Evolutionary conservation across 2,888 invertebrate species (phyloP), one percentile per base, ranked within the genome.

Genomic region (Andrena praecox): DNA sequence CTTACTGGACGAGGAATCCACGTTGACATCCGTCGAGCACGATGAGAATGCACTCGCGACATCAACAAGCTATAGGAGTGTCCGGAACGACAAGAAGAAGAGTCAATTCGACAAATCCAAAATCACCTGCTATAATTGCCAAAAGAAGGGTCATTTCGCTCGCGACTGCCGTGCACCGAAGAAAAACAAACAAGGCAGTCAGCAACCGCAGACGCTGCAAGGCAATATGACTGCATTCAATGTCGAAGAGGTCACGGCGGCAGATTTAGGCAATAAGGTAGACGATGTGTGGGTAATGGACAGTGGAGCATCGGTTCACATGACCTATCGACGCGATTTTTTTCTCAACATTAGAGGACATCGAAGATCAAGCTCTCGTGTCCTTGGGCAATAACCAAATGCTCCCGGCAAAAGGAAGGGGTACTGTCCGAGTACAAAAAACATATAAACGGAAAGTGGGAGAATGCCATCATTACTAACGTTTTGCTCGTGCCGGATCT

Each of bases 1-100:
- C 31, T 67, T 67, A 20, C 31, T 67, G 29, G 54, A 67, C 20
- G 20, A 67, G 31, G 67, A 67, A n/a, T 31, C 31, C 8, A 33
- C 20, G n/a, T 20, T 54, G 3, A 67, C 54, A 4, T 29, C 10
- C 12, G 4, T 31, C 31, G 54, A 67, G 1, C 33, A 52, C 1
- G 8, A 0, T 16, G 35, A 54, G 8, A 68, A 68, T 24, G 16
- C 24, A 24, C 56, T 68, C 27, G 24, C 16, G 33, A 7, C 54
- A 12, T 68, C 68, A 10, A 8, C 35, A 7, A 8, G 16, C 27
- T 31, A 2, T 16, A 56, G 12, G 6, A 56, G 35, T 48, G 16
- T 12, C 10, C 66, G 29, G 7, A 27, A 48, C 42, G n/a, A 29
- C 12, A 12, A 48, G 29, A 66, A 33, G 16, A 7, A 31, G 24